Base-by-base conservation (phyloP, 2,797 vertebrate genomes). In the Eutrigla gurnardus region DNA sequence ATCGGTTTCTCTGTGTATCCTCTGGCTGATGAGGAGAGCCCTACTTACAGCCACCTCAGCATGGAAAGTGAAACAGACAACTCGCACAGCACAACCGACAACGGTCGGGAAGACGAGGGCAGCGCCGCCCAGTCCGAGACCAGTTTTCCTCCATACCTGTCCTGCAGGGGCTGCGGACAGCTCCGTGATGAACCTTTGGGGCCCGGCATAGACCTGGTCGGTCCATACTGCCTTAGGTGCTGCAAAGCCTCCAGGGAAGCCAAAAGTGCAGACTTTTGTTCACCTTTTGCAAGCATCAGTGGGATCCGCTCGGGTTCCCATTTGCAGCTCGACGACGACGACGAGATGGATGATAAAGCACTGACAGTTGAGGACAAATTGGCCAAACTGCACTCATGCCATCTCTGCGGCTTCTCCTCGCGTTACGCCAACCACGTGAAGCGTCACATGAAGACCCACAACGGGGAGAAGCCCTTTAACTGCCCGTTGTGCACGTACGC, bases 361-460 rank as follows among this genome's bases (percentile, higher is more conserved):
- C 71, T 85, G 78, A 33, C 79, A 0, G 75, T 65, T 0, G 89
- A 91, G 14, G 92, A 94, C 68, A 90, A 88, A 52, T 72, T 92
- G 53, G 85, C 95, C 70, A 96, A 96, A 47, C 93, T 98, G 78
- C 96, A 97, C 92, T 95, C 96, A 42, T 99, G 98, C 90, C 95
- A 96, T 86, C 93, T 98, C 62, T 99, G 98, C 66, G 96, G 96
- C 90, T 99, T 99, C 85, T 96, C 96, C 60, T 98, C 98, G 0
- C 97, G 98, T 80, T 99, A 99, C 87, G 97, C 97, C 85, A 99
- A 98, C 93, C 97, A 99, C 35, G 96, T 99, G 73, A 99, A 98
- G 92, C 96, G 98, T 55, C 98, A 99, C 94, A 99, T 99, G 98
- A 98, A 99, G 95, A 99, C 97, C 0, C 98, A 99, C 95, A 99